A percentile compares a stretch with the other conserved stretches of the same genome.
These are phyloP conservation scores for Phycodurus eques DNA, from an alignment of 2,113 vertebrate genomes.

Conservation along the genomic window DNA sequence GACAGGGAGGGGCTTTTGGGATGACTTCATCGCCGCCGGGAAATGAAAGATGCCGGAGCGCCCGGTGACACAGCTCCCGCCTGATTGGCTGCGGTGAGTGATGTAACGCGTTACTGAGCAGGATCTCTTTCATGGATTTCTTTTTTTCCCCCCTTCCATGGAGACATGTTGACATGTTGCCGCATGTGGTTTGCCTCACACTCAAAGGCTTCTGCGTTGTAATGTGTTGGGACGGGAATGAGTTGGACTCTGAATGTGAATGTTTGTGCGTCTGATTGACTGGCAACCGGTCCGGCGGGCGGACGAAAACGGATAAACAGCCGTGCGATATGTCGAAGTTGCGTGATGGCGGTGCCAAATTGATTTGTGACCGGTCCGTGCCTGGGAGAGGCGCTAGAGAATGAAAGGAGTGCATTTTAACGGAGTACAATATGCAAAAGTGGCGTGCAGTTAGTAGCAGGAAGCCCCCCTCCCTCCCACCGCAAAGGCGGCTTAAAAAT, in stretches of 20 bases:
- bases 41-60: constrained; percentile 82
- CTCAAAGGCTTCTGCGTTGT: background rate
- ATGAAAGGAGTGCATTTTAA: background rate
- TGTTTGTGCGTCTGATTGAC: background rate
- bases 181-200: background rate
- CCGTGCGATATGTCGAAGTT: background rate
- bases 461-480: background rate
- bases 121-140: constrained; percentile 63
- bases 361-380: background rate
- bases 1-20: constrained; percentile 36
- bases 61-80: constrained; percentile 83
- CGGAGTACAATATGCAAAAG: background rate
- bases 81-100: constrained; percentile 95
- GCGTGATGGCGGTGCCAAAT: background rate
- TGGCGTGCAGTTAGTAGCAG: background rate
- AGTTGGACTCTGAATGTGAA: too few relatives aligned
- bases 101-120: constrained; percentile 93
- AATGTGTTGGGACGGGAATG: too few relatives aligned
- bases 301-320: too few relatives aligned
- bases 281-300: too few relatives aligned
- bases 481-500: constrained; percentile 73
- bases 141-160: background rate
- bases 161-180: background rate
- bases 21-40: constrained; percentile 77
- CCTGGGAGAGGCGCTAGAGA: too few relatives aligned